Percentiles rank a stretch among this genome's conserved stretches.
Conservation (phyloP, 2,797 vertebrate genomes). For the Ficedula albicollis region DNA sequence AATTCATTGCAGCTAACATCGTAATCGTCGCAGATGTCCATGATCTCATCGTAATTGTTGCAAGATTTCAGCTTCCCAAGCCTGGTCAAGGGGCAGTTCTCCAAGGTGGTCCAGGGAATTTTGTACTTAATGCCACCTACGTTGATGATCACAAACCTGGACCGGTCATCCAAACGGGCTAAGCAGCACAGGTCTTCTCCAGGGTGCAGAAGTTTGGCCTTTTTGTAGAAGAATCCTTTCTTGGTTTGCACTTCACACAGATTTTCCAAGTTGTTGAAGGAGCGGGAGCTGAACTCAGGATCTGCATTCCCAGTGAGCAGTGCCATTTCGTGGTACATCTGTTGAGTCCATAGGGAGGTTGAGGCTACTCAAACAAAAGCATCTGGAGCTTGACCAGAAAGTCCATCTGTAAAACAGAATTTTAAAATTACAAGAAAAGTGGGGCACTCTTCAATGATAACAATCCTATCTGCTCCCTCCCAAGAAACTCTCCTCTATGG, state of each 20-base stretch:
- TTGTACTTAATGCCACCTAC: conserved; percentile 93
- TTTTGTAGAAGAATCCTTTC: conserved; percentile 89
- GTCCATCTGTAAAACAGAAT: conserved; percentile 42
- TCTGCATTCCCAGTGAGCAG: conserved; percentile 85
- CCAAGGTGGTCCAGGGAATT: conserved; percentile 93
- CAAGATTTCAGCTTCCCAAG: conserved; percentile 90
- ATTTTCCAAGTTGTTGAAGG: conserved; percentile 83
- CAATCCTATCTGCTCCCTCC: not conserved
- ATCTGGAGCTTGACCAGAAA: conserved; percentile 18
- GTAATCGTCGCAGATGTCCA: conserved; percentile 94
- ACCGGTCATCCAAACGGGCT: conserved; percentile 68
- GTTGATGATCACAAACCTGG: conserved; percentile 88
- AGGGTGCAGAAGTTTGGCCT: conserved; percentile 81
- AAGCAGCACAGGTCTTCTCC: conserved; percentile 72
- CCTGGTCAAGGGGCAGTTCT: conserved; percentile 90
- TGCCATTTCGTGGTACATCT: conserved; percentile 89
- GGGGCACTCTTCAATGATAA: not conserved
- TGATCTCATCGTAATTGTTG: conserved; percentile 90
- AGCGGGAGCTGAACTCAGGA: conserved; percentile 75
- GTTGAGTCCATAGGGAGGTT: conserved; percentile 48
- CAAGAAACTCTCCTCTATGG: not conserved
- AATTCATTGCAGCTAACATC: conserved; percentile 91
- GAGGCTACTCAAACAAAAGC: not conserved
- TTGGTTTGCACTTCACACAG: conserved; percentile 81
- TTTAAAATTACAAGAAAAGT: not conserved